These are phyloP conservation scores for Nephrotoma flavescens DNA, from an alignment of 2,888 invertebrate genomes.

Conservation along the genomic window DNA sequence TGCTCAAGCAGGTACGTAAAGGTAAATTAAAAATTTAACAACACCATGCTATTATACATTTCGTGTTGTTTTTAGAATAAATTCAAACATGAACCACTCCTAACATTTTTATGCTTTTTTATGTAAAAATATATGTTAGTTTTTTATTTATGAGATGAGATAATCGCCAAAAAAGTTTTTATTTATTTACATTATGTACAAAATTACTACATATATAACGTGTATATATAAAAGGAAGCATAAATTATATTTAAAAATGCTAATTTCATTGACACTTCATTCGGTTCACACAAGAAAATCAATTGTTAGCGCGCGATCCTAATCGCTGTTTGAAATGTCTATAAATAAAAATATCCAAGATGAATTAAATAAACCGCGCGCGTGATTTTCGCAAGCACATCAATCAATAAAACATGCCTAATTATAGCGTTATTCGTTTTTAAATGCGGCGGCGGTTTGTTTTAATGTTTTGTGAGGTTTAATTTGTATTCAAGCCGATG, in stretches of 20 bases:
- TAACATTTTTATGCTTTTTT: not conserved
- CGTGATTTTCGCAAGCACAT: not conserved
- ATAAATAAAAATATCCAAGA: not conserved
- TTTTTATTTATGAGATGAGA: not conserved
- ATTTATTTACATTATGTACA: not conserved
- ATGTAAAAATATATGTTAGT: not conserved
- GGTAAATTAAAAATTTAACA: not conserved
- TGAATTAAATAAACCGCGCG: not conserved
- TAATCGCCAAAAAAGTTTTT: not conserved
- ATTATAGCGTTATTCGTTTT: not conserved
- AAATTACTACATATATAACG: not conserved
- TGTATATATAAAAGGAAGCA: not conserved
- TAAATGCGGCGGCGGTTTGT: not conserved
- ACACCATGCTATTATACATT: not conserved
- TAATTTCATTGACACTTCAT: not conserved
- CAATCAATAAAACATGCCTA: not conserved
- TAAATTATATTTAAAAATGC: not conserved
- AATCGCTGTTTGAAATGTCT: not conserved
- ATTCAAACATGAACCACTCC: not conserved
- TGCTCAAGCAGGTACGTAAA: not conserved
- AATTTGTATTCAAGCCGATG: not conserved
- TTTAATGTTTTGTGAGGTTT: not conserved
- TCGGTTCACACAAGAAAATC: not conserved
- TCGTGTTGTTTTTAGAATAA: not conserved
- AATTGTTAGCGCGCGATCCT: not conserved